Evolutionary conservation across 2,888 invertebrate genomes (phyloP), one percentile per base, ranked within the genome.

Genomic region (Chloroclystis v-ata): DNA sequence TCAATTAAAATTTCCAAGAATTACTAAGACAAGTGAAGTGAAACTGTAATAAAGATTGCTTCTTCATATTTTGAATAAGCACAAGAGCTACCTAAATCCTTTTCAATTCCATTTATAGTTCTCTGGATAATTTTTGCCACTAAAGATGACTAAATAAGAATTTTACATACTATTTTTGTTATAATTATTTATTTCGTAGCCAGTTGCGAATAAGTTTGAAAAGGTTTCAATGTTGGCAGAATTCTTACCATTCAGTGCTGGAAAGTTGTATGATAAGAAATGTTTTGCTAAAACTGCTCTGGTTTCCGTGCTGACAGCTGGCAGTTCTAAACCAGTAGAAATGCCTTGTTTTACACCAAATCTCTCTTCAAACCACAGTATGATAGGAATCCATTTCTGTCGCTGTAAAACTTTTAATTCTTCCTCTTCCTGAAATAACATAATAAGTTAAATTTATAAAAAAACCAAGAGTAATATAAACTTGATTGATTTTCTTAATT

Each of bases 311-410:
- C 91, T 87, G 16, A 96, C 86, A 2, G 88, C 79, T 0, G 95
- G 94, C n/a, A 91, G 89, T 37, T 90, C 89, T 62, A 98, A 91
- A 42, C 90, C 91, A 52, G 89, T 84, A 0, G 95, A 93, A 62
- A 95, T 91, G 50, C 91, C 83, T 52, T 97, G 88, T 52, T 90
- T 88, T 0, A 95, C 92, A 62, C 91, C 85, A 78, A 93, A 97
- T 58, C 93, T 91, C 61, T 95, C 87, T 75, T 95, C 93, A 71
- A 97, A 95, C 97, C 97, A 98, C 37, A 93, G 89, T 48, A 98
- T 89, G 1, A 98, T 74, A 4, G 98, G 97, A 70, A 93, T 93
- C 99, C 99, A 99, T 72, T 95, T 92, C 59, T 91, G 82, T 44
- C 89, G 80, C 87, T 98, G 97, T 26, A 95, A 69, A 43, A 91